Evolutionary conservation across 2,113 vertebrate genomes (phyloP).

Genomic region (Cebidichthys violaceus): DNA sequence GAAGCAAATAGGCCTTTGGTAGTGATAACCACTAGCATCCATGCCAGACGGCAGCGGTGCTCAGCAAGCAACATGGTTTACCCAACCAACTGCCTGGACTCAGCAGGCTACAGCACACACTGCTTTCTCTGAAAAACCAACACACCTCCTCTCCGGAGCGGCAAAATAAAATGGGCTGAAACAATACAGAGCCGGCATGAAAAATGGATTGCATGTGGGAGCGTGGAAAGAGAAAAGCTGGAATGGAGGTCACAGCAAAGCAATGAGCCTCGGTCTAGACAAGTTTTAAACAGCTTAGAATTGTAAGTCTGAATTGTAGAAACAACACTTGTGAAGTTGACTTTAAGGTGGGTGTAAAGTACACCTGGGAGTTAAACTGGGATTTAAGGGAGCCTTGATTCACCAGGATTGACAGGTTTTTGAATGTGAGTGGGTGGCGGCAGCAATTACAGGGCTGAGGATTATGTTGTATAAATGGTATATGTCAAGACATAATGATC

Average conservation of each 20-base stretch:
- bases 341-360: not conserved
- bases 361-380: slow-evolving; percentile 22
- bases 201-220: slow-evolving; percentile 52
- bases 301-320: slow-evolving; percentile 21
- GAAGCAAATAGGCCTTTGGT: slow-evolving; percentile 35
- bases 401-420: slow-evolving; percentile 21
- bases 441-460: slow-evolving; percentile 30
- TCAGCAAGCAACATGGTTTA: slow-evolving; percentile 59
- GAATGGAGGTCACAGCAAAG: slow-evolving; percentile 50
- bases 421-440: slow-evolving; percentile 27
- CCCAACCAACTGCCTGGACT: slow-evolving; percentile 59
- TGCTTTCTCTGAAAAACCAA: slow-evolving; percentile 38
- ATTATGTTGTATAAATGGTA: slow-evolving; percentile 26
- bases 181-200: slow-evolving; percentile 56
- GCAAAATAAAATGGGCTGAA: slow-evolving; percentile 54
- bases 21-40: slow-evolving; percentile 34
- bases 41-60: slow-evolving; percentile 60
- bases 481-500: slow-evolving; percentile 17
- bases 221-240: slow-evolving; percentile 17
- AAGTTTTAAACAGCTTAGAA: slow-evolving; percentile 32
- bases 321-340: slow-evolving; percentile 29
- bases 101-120: slow-evolving; percentile 56
- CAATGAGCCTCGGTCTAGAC: slow-evolving; percentile 20
- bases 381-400: slow-evolving; percentile 48
- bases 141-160: slow-evolving; percentile 47